phyloP scores from a whole-genome alignment of 2,888 invertebrate species.

The Rotaria magnacalcarata region DNA sequence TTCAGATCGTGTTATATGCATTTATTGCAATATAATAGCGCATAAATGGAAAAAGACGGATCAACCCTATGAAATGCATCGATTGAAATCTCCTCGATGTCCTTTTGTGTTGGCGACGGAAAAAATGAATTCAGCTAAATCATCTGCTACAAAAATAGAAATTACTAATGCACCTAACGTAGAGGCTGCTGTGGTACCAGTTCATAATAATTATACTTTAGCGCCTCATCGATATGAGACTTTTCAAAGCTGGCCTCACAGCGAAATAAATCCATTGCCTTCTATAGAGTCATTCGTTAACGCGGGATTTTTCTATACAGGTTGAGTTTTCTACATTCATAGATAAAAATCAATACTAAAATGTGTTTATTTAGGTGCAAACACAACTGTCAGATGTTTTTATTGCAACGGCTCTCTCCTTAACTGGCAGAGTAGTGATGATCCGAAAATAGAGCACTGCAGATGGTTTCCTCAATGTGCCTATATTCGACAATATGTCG shows the following conservation, averaged over 20 bases:
- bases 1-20: background rate
- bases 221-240: background rate
- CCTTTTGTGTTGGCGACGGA: background rate
- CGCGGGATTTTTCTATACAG: constrained; percentile 7
- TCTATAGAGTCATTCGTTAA: background rate
- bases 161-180: background rate
- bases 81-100: constrained; percentile 19
- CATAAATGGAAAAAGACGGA: background rate
- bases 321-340: background rate
- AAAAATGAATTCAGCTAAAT: background rate
- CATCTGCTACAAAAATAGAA: background rate
- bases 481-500: constrained; percentile 75
- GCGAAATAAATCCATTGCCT: background rate
- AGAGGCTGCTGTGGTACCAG: background rate
- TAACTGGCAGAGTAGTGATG: constrained; percentile 84
- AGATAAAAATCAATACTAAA: too few relatives aligned
- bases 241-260: background rate
- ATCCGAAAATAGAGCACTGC: constrained; percentile 90
- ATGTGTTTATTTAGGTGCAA: constrained; percentile 60
- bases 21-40: background rate
- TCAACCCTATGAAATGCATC: constrained; percentile 1
- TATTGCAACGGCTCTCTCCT: constrained; percentile 80
- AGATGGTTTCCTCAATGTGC: constrained; percentile 83
- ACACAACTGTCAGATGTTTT: constrained; percentile 84
- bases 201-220: background rate